A percentile compares a stretch with the other conserved stretches of the same genome.
Evolutionary conservation across 2,113 vertebrate genomes (phyloP).

Genomic region (Dipodomys stephensi): DNA sequence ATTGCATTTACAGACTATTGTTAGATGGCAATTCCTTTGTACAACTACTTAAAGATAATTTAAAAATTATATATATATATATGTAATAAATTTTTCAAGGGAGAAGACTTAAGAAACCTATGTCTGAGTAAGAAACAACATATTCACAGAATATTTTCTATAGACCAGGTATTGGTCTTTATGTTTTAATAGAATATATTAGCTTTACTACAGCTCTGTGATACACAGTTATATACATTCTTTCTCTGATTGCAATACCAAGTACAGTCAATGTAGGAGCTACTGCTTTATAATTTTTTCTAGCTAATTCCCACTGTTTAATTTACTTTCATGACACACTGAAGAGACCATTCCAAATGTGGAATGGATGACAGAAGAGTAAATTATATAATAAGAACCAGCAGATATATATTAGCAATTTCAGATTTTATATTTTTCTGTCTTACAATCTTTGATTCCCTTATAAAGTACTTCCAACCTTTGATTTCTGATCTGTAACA

Average conservation of each 20-base stretch:
- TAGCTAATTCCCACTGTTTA: slow-evolving; percentile 14
- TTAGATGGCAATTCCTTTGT: too few relatives aligned
- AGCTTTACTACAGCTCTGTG: not conserved
- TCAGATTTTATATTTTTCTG: not conserved
- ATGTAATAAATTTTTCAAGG: not conserved
- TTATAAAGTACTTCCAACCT: not conserved
- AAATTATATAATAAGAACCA: not conserved
- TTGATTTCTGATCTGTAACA: not conserved
- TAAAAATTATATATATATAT: not conserved
- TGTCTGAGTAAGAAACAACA: not conserved
- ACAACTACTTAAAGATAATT: not conserved
- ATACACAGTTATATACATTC: not conserved
- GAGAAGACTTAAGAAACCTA: not conserved
- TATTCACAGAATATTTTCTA: not conserved
- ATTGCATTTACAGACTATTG: too few relatives aligned
- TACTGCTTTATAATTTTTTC: not conserved
- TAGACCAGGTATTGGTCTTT: not conserved
- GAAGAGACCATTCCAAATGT: not conserved
- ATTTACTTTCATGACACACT: too few relatives aligned
- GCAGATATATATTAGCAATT: fast-evolving
- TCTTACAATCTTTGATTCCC: not conserved
- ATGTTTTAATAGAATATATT: not conserved
- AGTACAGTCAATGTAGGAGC: not conserved
- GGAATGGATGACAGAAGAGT: not conserved
- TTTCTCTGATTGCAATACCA: not conserved